Percentiles rank a stretch among this genome's conserved stretches.
Evolutionary conservation across 1,140 invertebrate genomes (phyloP).

Genomic region (Achatina immaculata): DNA sequence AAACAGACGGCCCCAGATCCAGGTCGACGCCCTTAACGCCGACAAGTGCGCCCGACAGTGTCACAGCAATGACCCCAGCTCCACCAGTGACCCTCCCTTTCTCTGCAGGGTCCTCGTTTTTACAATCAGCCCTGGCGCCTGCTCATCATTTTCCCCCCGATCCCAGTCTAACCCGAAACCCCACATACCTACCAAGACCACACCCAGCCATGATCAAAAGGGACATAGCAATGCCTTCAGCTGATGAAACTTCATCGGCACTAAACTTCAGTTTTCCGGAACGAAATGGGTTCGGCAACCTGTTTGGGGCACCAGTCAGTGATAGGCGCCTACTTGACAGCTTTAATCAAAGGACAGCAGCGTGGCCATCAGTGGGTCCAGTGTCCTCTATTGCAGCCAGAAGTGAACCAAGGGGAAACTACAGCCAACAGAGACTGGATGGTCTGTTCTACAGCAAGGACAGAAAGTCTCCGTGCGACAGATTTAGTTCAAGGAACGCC

Average conservation of each 20-base stretch:
- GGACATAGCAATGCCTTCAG: not conserved
- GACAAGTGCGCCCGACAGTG: not conserved
- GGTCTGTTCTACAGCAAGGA: not conserved
- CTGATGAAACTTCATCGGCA: not conserved
- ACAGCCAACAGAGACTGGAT: not conserved
- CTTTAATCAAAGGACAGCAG: not conserved
- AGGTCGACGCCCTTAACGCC: not conserved
- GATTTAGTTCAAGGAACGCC: not conserved
- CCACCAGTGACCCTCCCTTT: constrained; percentile 7
- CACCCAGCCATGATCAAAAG: not conserved
- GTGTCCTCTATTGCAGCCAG: not conserved
- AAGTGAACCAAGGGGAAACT: not conserved
- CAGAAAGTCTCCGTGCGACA: not conserved
- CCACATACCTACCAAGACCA: constrained; percentile 12
- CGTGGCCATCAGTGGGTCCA: not conserved
- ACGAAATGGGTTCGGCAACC: constrained; percentile 22
- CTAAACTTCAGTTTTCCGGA: constrained; percentile 44
- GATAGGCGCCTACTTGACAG: not conserved
- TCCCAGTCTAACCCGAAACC: not conserved
- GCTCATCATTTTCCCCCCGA: not conserved
- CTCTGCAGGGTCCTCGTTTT: constrained; percentile 5
- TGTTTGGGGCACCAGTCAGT: not conserved
- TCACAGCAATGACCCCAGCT: not conserved
- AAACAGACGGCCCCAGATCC: too few species aligned
- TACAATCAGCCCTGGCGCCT: not conserved